Conservation (phyloP, 2,888 invertebrate species). For the Aphidius colemani region DNA sequence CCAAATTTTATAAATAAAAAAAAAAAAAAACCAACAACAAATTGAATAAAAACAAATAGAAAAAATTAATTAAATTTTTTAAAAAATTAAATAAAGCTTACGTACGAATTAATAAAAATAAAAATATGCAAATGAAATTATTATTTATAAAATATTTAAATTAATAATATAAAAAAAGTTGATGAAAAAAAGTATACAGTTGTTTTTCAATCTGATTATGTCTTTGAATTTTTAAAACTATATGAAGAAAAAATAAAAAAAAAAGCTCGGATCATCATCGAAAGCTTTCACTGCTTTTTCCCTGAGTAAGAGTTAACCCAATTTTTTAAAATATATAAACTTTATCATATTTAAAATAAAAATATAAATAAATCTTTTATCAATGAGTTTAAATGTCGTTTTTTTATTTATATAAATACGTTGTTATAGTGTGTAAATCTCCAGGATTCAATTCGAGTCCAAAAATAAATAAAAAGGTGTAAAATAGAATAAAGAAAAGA, state of each 20-base stretch:
- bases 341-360: too few relatives aligned
- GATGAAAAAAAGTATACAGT: conserved; percentile 20
- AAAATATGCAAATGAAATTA: background rate
- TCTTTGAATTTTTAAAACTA: conserved; percentile 30
- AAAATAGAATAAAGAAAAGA: too few relatives aligned
- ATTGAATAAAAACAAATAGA: background rate
- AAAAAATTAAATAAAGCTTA: background rate
- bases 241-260: conserved; percentile 27
- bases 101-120: too few relatives aligned
- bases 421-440: too few relatives aligned
- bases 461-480: too few relatives aligned
- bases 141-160: background rate
- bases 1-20: conserved; percentile 10
- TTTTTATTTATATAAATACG: too few relatives aligned
- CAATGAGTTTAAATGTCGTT: too few relatives aligned
- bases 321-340: conserved; percentile 21
- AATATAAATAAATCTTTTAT: too few relatives aligned
- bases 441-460: too few relatives aligned
- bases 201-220: conserved; percentile 35
- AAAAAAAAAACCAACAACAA: too few relatives aligned
- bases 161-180: background rate
- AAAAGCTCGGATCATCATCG: conserved; percentile 27
- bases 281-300: conserved; percentile 24
- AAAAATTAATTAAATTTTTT: background rate
- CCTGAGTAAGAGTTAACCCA: conserved; percentile 23